Conservation (phyloP, 2,797 vertebrate species). For the Lepilemur septentrionalis region DNA sequence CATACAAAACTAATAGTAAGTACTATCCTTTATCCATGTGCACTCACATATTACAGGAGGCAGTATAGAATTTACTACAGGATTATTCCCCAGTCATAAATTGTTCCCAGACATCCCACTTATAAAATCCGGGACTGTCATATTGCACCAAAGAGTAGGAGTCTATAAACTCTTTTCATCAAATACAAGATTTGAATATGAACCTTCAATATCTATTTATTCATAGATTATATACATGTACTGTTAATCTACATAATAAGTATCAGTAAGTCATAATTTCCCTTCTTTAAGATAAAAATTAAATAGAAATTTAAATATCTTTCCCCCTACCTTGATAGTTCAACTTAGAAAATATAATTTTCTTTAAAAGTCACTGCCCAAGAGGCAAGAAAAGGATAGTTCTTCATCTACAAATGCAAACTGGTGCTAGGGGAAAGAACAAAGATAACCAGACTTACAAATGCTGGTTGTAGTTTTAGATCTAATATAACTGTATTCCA, state of each 20-base stretch:
- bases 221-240: neutral
- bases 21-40: neutral
- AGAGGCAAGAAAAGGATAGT: neutral
- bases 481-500: neutral
- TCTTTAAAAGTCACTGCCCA: neutral
- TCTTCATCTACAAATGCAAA: neutral
- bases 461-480: neutral
- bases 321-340: neutral
- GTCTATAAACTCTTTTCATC: neutral
- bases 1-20: neutral
- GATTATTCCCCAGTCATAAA: neutral
- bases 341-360: neutral
- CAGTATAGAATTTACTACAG: neutral
- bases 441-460: neutral
- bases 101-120: neutral
- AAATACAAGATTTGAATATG: neutral
- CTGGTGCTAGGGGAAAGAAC: neutral
- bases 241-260: neutral
- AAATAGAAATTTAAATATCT: conserved; percentile 16
- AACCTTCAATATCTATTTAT: neutral
- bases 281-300: neutral
- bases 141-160: neutral
- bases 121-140: neutral
- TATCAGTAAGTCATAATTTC: neutral
- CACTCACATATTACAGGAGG: neutral